Percentiles rank a stretch among this genome's conserved stretches.
Conservation (phyloP, 2,113 vertebrate genomes). For the Typhlomys cinereus region DNA sequence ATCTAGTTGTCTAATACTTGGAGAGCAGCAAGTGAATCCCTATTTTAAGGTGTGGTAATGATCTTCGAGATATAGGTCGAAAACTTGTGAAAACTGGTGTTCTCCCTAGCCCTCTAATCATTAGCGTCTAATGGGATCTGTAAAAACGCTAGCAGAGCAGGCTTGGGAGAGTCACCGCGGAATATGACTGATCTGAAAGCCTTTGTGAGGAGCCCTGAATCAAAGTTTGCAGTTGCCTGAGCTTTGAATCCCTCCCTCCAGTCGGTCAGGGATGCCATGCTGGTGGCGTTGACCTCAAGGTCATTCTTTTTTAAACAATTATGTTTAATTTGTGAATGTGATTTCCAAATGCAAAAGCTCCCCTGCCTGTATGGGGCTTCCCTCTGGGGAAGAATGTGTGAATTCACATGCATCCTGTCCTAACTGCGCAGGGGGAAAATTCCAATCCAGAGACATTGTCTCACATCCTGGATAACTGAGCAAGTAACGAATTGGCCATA, state of each 20-base stretch:
- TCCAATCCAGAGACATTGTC: not conserved
- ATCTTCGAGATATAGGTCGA: slow-evolving; percentile 2
- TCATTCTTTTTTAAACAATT: slow-evolving; percentile 70
- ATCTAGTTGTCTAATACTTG: not conserved
- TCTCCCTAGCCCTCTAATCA: slow-evolving; percentile 25
- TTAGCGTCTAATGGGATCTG: slow-evolving; percentile 59
- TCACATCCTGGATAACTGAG: not conserved
- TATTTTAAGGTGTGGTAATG: slow-evolving; percentile 28
- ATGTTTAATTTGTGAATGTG: slow-evolving; percentile 76
- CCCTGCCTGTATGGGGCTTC: slow-evolving; percentile 2
- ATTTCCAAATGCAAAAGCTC: slow-evolving; percentile 64
- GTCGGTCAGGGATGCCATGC: not conserved
- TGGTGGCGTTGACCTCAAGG: slow-evolving; percentile 57
- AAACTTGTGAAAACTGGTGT: slow-evolving; percentile 25
- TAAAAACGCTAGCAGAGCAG: not conserved
- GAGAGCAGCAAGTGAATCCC: not conserved
- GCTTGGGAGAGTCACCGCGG: not conserved
- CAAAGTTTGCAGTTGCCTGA: slow-evolving; percentile 56
- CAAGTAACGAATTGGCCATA: slow-evolving; percentile 58
- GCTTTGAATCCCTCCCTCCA: slow-evolving; percentile 65
- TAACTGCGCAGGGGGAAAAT: fast-evolving
- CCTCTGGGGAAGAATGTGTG: slow-evolving; percentile 58
- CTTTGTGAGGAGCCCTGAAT: slow-evolving; percentile 65
- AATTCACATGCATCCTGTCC: slow-evolving; percentile 53
- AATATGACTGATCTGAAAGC: slow-evolving; percentile 64